These are phyloP conservation scores for Archips xylosteana DNA, from an alignment of 2,888 invertebrate genomes.

Conservation along the genomic window DNA sequence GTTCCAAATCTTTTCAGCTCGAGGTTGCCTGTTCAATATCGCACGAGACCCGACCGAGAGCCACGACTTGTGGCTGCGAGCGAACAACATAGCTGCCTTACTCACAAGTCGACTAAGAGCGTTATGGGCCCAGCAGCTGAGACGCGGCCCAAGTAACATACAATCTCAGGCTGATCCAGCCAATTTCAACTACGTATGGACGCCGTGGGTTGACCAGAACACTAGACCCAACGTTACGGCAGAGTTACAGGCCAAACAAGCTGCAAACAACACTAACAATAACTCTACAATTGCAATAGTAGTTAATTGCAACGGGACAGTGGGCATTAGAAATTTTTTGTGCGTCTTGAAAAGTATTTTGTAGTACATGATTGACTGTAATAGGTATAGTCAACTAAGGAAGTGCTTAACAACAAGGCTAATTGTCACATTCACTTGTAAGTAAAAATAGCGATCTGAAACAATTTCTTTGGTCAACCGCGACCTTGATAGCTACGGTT, in stretches of 20 bases:
- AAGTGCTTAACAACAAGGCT: too few relatives aligned
- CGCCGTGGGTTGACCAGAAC: conserved; percentile 81
- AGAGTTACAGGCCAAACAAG: conserved; percentile 8
- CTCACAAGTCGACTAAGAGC: conserved; percentile 73
- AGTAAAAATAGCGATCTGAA: too few relatives aligned
- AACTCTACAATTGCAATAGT: conserved; percentile 54
- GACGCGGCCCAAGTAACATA: conserved; percentile 74
- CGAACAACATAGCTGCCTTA: conserved; percentile 77
- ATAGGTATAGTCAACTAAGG: not conserved
- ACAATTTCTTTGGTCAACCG: too few relatives aligned
- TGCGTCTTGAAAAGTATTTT: conserved; percentile 73
- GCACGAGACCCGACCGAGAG: conserved; percentile 92
- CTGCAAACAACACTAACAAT: conserved; percentile 45
- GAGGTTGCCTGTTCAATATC: conserved; percentile 91
- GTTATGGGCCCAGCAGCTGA: conserved; percentile 79
- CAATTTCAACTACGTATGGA: conserved; percentile 90
- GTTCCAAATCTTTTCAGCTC: conserved; percentile 68
- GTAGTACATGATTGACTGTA: conserved; percentile 46
- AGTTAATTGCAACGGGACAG: conserved; percentile 65
- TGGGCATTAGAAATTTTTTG: conserved; percentile 71
- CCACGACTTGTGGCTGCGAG: conserved; percentile 86
- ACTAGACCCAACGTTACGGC: conserved; percentile 15
- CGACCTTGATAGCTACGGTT: too few relatives aligned
- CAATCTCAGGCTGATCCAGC: conserved; percentile 88
- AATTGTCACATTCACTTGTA: too few relatives aligned